Evolutionary conservation across 2,888 invertebrate genomes (phyloP).

Genomic region (Tinea pellionella): DNA sequence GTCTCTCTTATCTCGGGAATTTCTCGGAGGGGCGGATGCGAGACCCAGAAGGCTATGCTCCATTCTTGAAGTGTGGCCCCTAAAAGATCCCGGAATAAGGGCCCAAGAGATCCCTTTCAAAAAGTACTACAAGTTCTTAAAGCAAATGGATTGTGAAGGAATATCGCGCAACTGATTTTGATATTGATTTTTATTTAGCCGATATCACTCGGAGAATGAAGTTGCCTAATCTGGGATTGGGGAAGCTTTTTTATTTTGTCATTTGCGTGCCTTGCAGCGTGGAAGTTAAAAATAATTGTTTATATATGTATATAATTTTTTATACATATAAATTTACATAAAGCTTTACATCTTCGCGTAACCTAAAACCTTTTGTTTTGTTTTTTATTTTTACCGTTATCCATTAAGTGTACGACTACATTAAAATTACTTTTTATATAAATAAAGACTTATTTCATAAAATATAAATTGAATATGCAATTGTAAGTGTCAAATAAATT

Average conservation of each 20-base stretch:
- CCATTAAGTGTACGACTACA: too few relatives aligned
- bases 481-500: too few relatives aligned
- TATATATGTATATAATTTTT: too few relatives aligned
- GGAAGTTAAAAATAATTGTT: neutral
- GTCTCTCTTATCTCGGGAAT: slow-evolving; percentile 67
- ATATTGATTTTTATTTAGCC: slow-evolving; percentile 65
- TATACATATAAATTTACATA: too few relatives aligned
- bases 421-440: too few relatives aligned
- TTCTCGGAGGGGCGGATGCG: slow-evolving; percentile 63
- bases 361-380: too few relatives aligned
- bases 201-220: slow-evolving; percentile 20
- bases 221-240: slow-evolving; percentile 16
- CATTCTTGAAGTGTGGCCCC: slow-evolving; percentile 62
- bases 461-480: too few relatives aligned
- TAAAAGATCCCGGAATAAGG: slow-evolving; percentile 65
- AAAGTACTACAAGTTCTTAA: slow-evolving; percentile 51
- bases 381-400: too few relatives aligned
- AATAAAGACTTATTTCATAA: too few relatives aligned
- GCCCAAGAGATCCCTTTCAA: slow-evolving; percentile 50
- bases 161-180: slow-evolving; percentile 54
- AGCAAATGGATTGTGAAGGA: slow-evolving; percentile 65
- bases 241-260: slow-evolving; percentile 7
- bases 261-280: neutral
- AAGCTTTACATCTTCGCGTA: too few relatives aligned
- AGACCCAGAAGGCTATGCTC: slow-evolving; percentile 48